Base-by-base conservation (phyloP, 2,888 invertebrate genomes). In the Drosophila pullipes region DNA sequence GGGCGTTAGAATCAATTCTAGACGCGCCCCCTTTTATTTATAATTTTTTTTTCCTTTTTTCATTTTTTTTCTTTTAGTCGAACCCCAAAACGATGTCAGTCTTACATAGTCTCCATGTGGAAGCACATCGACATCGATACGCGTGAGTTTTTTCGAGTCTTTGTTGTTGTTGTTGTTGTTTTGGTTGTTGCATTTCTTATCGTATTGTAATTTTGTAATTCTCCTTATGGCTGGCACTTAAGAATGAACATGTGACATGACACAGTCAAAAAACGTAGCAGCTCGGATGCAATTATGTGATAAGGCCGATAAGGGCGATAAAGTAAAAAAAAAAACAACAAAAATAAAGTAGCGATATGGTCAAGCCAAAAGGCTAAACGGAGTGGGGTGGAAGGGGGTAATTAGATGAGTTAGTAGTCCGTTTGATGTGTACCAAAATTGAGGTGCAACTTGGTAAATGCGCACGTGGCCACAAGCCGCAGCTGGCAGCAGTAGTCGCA, bases 351-450 rank as follows among this genome's bases (percentile, higher is more conserved):
- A 69, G 62, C 68, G 69, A 66, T 78, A 69, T 76, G 79, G 75
- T 55, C 78, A 72, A 65, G 62, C 58, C 54, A 65, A 58, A 57
- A 62, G 54, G 60, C 50, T 31, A 58, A 41, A 41, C n/a, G 58
- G 11, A 55, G 47, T 47, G n/a, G 3, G 16, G 3, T 3, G 16
- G 18, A 33, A 37, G 11, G 22, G 22, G 68, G 74, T 77, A 86
- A 86, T 86, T 86, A 86, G 64, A 71, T n/a, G 82, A 79, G 82
- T 87, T 79, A 85, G 81, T 89, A 76, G 81, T 70, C 76, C 86
- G 82, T 86, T 77, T 84, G 89, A 89, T 85, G 81, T 63, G 57
- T 64, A 71, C 70, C 81, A 78, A 82, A 47, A 47, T 76, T 86
- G 78, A 74, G 73, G 73, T 76, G 55, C 59, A 64, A 44, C 75